Evolutionary conservation across 1,140 invertebrate species (phyloP).

Genomic region (Wiebesia pumilae): DNA sequence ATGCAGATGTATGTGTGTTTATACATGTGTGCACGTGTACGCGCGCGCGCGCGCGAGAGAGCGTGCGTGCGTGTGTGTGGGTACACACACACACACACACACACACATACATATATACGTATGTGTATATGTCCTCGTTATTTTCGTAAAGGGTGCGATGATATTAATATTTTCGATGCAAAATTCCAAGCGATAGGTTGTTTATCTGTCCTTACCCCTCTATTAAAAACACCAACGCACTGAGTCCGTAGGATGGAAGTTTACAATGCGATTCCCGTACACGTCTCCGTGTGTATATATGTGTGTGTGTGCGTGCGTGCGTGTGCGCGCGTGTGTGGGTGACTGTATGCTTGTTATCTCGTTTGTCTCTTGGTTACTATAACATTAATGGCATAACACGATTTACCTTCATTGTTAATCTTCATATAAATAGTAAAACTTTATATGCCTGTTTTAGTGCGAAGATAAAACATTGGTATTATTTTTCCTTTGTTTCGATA

Average conservation of each 20-base stretch:
- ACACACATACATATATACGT: no score
- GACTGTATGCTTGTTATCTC: background rate
- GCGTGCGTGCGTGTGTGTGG: no score
- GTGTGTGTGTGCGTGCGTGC: background rate
- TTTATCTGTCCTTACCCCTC: background rate
- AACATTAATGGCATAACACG: background rate
- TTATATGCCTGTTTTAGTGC: conserved; percentile 56
- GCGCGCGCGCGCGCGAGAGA: no score
- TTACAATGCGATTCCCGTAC: background rate
- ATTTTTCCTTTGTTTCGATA: conserved; percentile 64
- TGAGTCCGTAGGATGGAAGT: background rate
- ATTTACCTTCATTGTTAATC: conserved; percentile 26
- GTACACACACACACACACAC: no score
- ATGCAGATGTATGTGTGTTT: background rate
- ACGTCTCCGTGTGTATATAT: background rate
- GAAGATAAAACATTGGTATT: conserved; percentile 62
- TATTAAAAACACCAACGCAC: background rate
- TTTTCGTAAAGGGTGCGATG: background rate
- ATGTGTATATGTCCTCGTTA: background rate
- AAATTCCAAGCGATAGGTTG: background rate
- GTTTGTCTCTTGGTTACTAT: background rate
- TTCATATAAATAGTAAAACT: conserved; percentile 63
- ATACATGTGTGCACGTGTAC: no score
- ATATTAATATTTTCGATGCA: conserved; percentile 1
- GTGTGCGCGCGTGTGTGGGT: background rate